These are phyloP conservation scores for Euzophera pinguis DNA, from an alignment of 2,888 invertebrate genomes.

Conservation along the genomic window DNA sequence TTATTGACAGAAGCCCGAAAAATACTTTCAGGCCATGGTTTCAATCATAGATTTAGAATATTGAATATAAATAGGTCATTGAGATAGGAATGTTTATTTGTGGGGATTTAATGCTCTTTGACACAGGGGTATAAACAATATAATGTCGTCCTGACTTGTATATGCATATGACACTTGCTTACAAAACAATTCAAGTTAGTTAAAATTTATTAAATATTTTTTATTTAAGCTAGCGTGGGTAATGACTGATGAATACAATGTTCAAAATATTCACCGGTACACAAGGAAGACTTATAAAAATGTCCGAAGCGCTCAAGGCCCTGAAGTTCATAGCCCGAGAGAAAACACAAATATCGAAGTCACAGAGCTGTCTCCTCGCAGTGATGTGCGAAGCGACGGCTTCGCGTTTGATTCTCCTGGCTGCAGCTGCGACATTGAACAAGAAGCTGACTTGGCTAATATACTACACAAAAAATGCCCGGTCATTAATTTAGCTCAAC, in stretches of 20 bases:
- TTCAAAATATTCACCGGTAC: slow-evolving; percentile 59
- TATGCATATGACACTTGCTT: too few species aligned
- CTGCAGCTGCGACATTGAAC: slow-evolving; percentile 54
- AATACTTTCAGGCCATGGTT: too few species aligned
- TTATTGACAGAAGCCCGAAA: too few species aligned
- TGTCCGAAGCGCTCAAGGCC: slow-evolving; percentile 36
- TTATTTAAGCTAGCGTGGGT: neutral
- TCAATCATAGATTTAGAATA: too few species aligned
- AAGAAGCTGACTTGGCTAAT: slow-evolving; percentile 55
- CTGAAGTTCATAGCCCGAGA: slow-evolving; percentile 31
- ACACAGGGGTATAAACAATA: too few species aligned
- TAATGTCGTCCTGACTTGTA: too few species aligned
- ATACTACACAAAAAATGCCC: slow-evolving; percentile 69
- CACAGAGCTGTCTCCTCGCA: slow-evolving; percentile 39
- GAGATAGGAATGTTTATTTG: too few species aligned
- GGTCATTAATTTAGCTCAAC: slow-evolving; percentile 60
- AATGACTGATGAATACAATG: slow-evolving; percentile 59
- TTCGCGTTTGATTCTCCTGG: slow-evolving; percentile 24
- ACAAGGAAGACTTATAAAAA: slow-evolving; percentile 60
- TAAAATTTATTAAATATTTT: too few species aligned
- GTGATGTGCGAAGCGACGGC: slow-evolving; percentile 32
- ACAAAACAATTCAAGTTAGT: too few species aligned
- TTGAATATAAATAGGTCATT: too few species aligned
- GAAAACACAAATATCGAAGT: slow-evolving; percentile 35
- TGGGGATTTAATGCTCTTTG: too few species aligned